Conservation (phyloP, 1,140 invertebrate species). For the Drosophila biarmipes region DNA sequence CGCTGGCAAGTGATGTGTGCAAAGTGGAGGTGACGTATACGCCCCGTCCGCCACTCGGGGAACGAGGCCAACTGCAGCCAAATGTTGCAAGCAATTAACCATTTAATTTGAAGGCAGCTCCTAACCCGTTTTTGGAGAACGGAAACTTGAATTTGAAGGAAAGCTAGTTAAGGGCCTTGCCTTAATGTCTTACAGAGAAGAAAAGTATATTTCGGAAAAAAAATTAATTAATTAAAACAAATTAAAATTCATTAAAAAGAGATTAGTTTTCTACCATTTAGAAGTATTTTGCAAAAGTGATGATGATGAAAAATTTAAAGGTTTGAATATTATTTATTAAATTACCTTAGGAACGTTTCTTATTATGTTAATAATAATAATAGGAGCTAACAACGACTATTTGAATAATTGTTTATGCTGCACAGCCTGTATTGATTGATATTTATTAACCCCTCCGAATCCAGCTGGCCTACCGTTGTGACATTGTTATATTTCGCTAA, state of each 20-base stretch:
- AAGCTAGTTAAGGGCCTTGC: constrained; percentile 51
- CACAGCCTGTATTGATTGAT: neutral
- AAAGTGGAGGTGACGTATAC: constrained; percentile 62
- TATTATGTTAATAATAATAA: too few species aligned
- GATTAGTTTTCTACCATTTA: too few species aligned
- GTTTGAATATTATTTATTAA: too few species aligned
- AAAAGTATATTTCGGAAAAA: neutral
- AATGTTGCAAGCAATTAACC: constrained; percentile 59
- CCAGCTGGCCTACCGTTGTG: neutral
- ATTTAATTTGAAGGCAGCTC: constrained; percentile 56
- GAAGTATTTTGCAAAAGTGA: too few species aligned
- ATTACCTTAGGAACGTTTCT: too few species aligned
- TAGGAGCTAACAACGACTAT: too few species aligned
- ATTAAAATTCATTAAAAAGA: too few species aligned
- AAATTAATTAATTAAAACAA: too few species aligned
- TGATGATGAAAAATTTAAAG: too few species aligned
- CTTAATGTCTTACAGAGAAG: neutral
- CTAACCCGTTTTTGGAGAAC: constrained; percentile 30
- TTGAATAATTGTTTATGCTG: constrained; percentile 1
- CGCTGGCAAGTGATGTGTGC: constrained; percentile 44
- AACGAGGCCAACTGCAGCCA: constrained; percentile 17
- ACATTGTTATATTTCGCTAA: constrained; percentile 7
- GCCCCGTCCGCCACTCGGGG: constrained; percentile 2
- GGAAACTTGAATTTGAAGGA: constrained; percentile 33
- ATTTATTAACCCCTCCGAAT: neutral